Evolutionary conservation across 1,140 invertebrate species (phyloP).

Genomic region (Bombus breviceps): DNA sequence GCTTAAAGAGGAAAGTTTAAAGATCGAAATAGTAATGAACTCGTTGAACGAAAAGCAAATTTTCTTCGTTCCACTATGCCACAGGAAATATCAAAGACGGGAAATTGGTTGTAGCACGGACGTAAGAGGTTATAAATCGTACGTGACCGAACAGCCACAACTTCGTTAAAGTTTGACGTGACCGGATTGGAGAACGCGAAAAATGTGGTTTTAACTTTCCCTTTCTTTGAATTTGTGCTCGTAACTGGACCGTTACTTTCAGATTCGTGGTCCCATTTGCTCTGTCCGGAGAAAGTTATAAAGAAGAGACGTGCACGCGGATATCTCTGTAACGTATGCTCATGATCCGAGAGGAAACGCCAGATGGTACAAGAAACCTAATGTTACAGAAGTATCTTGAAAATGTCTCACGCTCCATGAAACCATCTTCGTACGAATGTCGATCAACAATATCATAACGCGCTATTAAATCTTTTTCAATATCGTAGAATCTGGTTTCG

Average conservation of each 20-base stretch:
- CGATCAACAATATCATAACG: no score
- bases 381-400: slow-evolving; percentile 15
- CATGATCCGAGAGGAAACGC: neutral
- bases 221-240: neutral
- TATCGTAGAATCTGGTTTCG: no score
- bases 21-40: neutral
- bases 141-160: slow-evolving; percentile 12
- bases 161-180: slow-evolving; percentile 29
- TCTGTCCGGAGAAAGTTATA: neutral
- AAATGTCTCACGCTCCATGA: neutral
- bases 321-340: neutral
- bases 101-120: no score
- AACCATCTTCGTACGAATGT: no score
- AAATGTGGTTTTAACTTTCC: neutral
- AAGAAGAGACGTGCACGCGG: neutral
- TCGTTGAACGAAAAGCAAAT: neutral
- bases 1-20: neutral
- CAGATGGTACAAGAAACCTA: neutral
- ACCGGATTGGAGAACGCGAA: neutral
- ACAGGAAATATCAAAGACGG: neutral
- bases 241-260: slow-evolving; percentile 11
- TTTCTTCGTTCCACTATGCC: neutral
- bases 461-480: no score
- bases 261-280: neutral
- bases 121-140: slow-evolving; percentile 8